Evolutionary conservation across 2,113 vertebrate species (phyloP), one percentile per base, ranked within the genome.

Genomic region (Oreochromis aureus): DNA sequence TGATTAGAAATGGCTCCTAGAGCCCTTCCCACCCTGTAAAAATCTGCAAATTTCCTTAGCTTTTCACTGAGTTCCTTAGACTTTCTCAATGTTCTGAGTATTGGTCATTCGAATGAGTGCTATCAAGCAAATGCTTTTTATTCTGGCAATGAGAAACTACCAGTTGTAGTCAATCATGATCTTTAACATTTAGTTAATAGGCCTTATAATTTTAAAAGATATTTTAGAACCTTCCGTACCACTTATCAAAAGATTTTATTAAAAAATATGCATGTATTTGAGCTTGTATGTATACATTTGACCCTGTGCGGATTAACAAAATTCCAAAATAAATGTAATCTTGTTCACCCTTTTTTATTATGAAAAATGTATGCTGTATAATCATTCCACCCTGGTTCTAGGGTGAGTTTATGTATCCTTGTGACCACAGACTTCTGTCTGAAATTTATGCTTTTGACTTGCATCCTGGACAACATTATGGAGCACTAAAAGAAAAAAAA

Each of bases 251-350:
- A 69, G 11, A 69, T 69, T 41, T 41, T 4, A 4, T 39, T 10
- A 39, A 10, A 10, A 41, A 44, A 2, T 44, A 12, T 44, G 34
- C 63, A 24, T 69, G 36, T 15, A 22, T 69, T 69, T 69, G 63
- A 69, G 63, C 10, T 39, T 69, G 0, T 22, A 39, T 13, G 19
- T 69, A 22, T 66, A 39, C 34, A 39, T 66, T 22, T 39, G 19
- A 39, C 19, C 63, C 19, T 69, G 34, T 69, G 63, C 0, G 1
- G 0, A 69, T 69, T 22, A 69, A 2, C 34, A 8, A 69, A 69
- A 13, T 39, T 69, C 19, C 11, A 69, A 69, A 69, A 69, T 71
- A 71, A 71, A 71, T 24, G 39, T 41, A 22, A 69, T 12, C n/a
- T 24, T 41, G 36, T 24, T 8, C 66, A 24, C 36, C n/a, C 0